phyloP scores from a whole-genome alignment of 2,888 invertebrate genomes.

The Drosophila kambysellisi region DNA sequence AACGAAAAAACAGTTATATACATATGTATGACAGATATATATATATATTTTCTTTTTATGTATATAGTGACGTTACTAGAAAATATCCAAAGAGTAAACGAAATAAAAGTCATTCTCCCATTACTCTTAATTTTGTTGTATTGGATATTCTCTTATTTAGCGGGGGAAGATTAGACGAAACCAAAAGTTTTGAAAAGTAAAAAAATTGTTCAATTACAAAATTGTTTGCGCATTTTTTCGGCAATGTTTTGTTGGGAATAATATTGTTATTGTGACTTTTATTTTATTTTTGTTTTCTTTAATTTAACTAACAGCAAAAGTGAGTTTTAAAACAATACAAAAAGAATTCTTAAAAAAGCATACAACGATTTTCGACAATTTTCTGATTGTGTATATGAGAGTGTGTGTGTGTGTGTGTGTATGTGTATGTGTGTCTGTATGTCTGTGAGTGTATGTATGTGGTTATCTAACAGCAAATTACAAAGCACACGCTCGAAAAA shows the following conservation, averaged over 20 bases:
- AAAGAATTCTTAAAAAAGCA: conserved; percentile 17
- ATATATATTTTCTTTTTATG: background rate
- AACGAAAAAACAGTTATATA: conserved; percentile 22
- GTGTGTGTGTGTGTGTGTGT: background rate
- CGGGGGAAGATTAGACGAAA: conserved; percentile 8
- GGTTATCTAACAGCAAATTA: conserved; percentile 38
- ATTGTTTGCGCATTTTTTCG: conserved; percentile 57
- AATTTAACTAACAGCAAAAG: conserved; percentile 43
- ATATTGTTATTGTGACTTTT: background rate
- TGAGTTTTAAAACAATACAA: conserved; percentile 12
- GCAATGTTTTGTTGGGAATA: conserved; percentile 4
- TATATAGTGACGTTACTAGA: background rate
- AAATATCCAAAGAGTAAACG: background rate
- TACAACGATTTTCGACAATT: conserved; percentile 5
- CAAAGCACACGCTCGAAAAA: conserved; percentile 52
- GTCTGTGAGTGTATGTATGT: conserved; percentile 10
- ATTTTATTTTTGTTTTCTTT: background rate
- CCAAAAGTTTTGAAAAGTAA: conserved; percentile 14
- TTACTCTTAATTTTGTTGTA: background rate
- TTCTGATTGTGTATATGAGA: conserved; percentile 7
- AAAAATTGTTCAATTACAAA: conserved; percentile 9
- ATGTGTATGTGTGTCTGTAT: background rate
- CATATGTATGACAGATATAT: background rate
- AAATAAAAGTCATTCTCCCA: background rate
- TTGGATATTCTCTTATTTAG: background rate